These are phyloP conservation scores for Hapalemur alaotrensis DNA, from an alignment of 2,797 vertebrate genomes.

Conservation along the genomic window DNA sequence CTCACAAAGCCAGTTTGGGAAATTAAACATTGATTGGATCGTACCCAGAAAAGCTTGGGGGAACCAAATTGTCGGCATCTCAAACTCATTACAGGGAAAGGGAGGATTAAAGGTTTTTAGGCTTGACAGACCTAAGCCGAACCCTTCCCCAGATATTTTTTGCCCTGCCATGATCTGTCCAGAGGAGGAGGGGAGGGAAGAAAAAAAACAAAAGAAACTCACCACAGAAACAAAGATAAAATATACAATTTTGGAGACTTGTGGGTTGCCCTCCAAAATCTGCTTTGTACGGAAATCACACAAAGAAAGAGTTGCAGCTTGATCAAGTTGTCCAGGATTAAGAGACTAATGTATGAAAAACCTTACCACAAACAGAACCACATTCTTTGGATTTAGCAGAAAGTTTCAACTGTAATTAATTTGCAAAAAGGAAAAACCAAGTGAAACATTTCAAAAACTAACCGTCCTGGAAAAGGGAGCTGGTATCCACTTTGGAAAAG, in stretches of 20 bases:
- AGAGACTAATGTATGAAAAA: slow-evolving; percentile 51
- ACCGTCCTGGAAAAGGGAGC: slow-evolving; percentile 48
- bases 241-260: slow-evolving; percentile 10
- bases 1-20: slow-evolving; percentile 60
- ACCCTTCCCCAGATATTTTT: slow-evolving; percentile 24
- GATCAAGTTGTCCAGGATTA: slow-evolving; percentile 49
- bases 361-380: slow-evolving; percentile 58
- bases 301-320: slow-evolving; percentile 41
- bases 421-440: slow-evolving; percentile 68
- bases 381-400: slow-evolving; percentile 55
- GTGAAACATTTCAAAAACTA: slow-evolving; percentile 68
- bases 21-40: slow-evolving; percentile 75
- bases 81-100: slow-evolving; percentile 66
- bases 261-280: neutral
- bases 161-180: slow-evolving; percentile 14
- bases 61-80: slow-evolving; percentile 45
- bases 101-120: slow-evolving; percentile 56
- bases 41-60: slow-evolving; percentile 63
- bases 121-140: slow-evolving; percentile 50
- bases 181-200: neutral
- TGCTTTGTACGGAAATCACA: neutral
- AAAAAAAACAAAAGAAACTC: neutral
- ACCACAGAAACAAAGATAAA: slow-evolving; percentile 34
- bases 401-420: slow-evolving; percentile 64
- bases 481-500: slow-evolving; percentile 60